Evolutionary conservation across 2,888 invertebrate species (phyloP).

Genomic region (Tenodera sinensis): DNA sequence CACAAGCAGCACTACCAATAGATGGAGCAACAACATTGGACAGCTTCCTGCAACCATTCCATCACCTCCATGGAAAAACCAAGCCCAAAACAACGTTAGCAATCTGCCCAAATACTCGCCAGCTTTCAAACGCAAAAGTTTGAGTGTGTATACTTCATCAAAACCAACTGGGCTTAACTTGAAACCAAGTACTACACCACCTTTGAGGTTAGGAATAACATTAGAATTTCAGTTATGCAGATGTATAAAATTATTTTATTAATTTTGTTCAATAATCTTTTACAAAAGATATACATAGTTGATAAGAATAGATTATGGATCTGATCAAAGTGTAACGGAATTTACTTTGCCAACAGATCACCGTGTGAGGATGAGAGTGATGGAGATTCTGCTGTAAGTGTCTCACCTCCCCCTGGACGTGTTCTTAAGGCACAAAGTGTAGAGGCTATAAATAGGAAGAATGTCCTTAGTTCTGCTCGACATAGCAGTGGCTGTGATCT

Average conservation of each 20-base stretch:
- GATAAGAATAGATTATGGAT: no score
- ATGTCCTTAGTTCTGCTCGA: constrained; percentile 81
- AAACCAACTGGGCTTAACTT: constrained; percentile 37
- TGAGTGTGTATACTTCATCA: constrained; percentile 59
- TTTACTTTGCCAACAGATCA: background rate
- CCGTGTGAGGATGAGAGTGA: constrained; percentile 65
- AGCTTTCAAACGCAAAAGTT: constrained; percentile 72
- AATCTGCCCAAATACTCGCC: constrained; percentile 77
- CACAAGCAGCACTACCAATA: constrained; percentile 35
- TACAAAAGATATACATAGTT: no score
- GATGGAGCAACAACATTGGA: constrained; percentile 31
- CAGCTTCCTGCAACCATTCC: constrained; percentile 34
- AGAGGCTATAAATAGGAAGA: constrained; percentile 80
- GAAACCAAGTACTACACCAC: background rate
- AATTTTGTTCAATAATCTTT: no score
- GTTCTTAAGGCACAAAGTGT: constrained; percentile 75
- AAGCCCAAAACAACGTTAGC: constrained; percentile 33
- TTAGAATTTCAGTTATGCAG: background rate
- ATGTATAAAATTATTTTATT: no score
- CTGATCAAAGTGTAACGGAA: background rate
- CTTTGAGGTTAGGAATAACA: background rate
- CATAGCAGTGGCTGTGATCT: constrained; percentile 77
- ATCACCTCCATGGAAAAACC: constrained; percentile 43
- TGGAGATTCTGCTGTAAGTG: constrained; percentile 85
- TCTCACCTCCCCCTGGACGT: constrained; percentile 65